Evolutionary conservation across 2,797 vertebrate genomes (phyloP), one percentile per base, ranked within the genome.

Genomic region (Manis javanica): DNA sequence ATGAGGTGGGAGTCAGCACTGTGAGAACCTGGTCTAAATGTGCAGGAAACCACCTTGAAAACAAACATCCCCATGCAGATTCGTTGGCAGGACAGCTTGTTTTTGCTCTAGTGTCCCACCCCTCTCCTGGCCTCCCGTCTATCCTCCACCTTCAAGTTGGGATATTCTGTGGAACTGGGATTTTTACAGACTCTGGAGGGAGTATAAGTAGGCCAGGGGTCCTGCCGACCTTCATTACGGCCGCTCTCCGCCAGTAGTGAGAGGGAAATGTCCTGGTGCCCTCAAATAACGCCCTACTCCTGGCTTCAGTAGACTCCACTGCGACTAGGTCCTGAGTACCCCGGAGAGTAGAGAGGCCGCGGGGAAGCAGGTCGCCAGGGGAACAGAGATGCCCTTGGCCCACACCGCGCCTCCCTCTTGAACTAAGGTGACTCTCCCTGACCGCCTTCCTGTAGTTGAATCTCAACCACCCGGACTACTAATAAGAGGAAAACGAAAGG

Each of bases 41-140:
- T n/a, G 18, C 21, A 46, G 49, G 46, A 84, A 95, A 78, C 85
- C 83, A 94, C 69, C 82, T 84, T 83, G 93, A 86, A 89, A 88
- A 24, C 29, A 72, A 31, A 79, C 46, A 90, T 64, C 37, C 16
- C 81, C 64, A 8, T 2, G 14, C 29, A 51, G 31, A 63, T 24
- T 42, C 39, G 42, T 75, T 66, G 90, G 37, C 53, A 53, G 16
- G 7, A 61, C 26, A 72, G 31, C 24, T 46, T 34, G 4, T 26
- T 72, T 92, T 83, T 92, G 64, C 49, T 95, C 26, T 74, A 34
- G 69, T 87, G 85, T 95, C 68, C 42, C 24, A 55, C 26, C 24
- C 61, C 12, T 88, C 49, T 57, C 59, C 37, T 89, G 7, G 1
- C 2, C 39, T 88, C 3, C n/a, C 9, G 31, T 34, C 26, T 78